Evolutionary conservation across 2,797 vertebrate species (phyloP), one percentile per base, ranked within the genome.

Genomic region (Muraenolepis orangiensis): DNA sequence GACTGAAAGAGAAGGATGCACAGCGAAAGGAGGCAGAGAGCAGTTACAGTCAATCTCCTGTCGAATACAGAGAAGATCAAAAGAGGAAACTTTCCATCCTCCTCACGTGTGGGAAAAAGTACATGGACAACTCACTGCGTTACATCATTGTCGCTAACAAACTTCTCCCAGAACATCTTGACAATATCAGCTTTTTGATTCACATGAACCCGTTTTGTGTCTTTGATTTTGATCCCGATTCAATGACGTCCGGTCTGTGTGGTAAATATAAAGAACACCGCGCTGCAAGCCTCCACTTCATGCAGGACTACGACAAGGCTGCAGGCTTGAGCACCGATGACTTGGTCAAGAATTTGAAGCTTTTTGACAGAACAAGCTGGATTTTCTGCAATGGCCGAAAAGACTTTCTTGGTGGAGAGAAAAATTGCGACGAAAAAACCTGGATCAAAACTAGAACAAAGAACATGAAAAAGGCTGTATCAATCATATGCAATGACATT

Each of bases 221-320:
- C 46, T 94, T 94, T 84, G 94, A 94, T 72, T 94, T 93, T 68
- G 93, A 94, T 72, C 88, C 91, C 40, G 76, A 93, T 76, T 94
- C 93, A 20, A 87, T 84, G 0, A 70, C 76, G 38, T 88, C 88
- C 20, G 93, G 93, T 30, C 14, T 94, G 26, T 92, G 86, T 20
- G 78, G 78, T 0, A 82, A 1, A 77, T 94, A 91, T 80, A 88
- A 84, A 73, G 0, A 90, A 32, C 84, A 89, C 66, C 93, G 91
- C 0, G 80, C 86, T 23, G 75, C 85, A 32, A 91, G 77, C 70
- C 71, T 72, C 0, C 92, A 92, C 61, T 91, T 92, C 75, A 10
- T 93, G 71, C 79, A 89, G 31, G 82, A 93, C 3, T 94, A 93
- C 77, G 75, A 76, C 34, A 85, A 76, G 2, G 85, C 90, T 69